Conservation (phyloP, 2,113 vertebrate genomes). For the Nannospalax galili region DNA sequence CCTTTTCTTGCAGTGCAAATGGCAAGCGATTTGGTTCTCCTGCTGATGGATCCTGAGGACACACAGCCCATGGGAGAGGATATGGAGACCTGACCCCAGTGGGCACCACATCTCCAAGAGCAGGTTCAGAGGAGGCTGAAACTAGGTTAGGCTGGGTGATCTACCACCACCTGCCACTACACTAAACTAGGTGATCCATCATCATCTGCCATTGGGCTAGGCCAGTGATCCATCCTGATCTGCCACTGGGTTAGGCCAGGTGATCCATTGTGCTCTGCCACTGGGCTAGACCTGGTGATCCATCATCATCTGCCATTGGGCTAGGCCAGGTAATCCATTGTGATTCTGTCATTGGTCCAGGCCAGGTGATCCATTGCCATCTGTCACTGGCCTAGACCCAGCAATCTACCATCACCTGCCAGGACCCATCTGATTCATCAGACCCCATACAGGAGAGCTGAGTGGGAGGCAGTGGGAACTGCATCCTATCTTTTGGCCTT, state of each 20-base stretch:
- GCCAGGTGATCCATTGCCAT: not conserved
- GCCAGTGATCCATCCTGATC: not conserved
- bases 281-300: not conserved
- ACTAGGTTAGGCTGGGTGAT: not conserved
- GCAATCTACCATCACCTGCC: not conserved
- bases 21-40: not conserved
- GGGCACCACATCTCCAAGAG: fast-evolving
- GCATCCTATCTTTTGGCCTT: not conserved
- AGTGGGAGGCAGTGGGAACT: fast-evolving
- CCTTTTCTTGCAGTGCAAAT: not conserved
- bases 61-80: fast-evolving
- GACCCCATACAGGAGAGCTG: fast-evolving
- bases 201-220: not conserved
- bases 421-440: not conserved
- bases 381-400: not conserved
- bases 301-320: not conserved
- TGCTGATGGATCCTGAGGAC: not conserved
- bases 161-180: not conserved
- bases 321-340: not conserved
- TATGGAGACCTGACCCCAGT: fast-evolving
- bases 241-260: not conserved
- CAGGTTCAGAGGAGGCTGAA: not conserved
- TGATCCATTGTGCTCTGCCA: not conserved
- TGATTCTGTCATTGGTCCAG: not conserved
- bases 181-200: not conserved